Evolutionary conservation across 1,140 invertebrate genomes (phyloP).

Genomic region (Andricus grossulariae): DNA sequence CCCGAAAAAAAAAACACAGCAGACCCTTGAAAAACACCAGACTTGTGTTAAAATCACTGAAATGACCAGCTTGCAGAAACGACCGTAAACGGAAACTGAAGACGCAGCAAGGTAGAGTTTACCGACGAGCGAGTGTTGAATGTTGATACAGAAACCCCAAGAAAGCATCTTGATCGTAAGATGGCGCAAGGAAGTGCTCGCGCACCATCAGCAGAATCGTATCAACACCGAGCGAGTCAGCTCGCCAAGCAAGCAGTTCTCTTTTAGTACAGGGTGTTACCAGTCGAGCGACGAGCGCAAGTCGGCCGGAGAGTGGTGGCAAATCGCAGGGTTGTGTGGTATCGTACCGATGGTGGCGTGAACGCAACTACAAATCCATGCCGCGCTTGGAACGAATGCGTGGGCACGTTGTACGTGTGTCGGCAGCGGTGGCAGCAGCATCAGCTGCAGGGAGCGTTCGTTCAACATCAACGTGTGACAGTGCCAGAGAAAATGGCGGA

Average conservation of each 20-base stretch:
- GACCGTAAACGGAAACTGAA: too few relatives aligned
- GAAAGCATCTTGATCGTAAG: background rate
- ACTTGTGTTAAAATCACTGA: too few relatives aligned
- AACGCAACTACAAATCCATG: slow-evolving; percentile 34
- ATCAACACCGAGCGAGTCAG: background rate
- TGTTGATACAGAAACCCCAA: too few relatives aligned
- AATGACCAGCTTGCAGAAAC: too few relatives aligned
- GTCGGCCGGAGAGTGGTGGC: slow-evolving; percentile 24
- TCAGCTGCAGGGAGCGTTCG: slow-evolving; percentile 4
- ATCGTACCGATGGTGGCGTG: slow-evolving; percentile 19
- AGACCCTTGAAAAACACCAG: too few relatives aligned
- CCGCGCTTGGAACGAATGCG: background rate
- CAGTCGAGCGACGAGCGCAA: slow-evolving; percentile 17
- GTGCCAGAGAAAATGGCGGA: slow-evolving; percentile 74
- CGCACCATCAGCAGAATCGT: background rate
- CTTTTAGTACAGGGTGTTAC: background rate
- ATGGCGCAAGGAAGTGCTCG: slow-evolving; percentile 15
- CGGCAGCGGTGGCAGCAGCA: slow-evolving; percentile 18
- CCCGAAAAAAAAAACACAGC: too few relatives aligned
- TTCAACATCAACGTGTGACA: slow-evolving; percentile 39
- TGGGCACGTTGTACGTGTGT: slow-evolving; percentile 2
- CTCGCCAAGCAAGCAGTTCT: background rate
- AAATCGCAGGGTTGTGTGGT: background rate
- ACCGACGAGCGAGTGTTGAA: too few relatives aligned
- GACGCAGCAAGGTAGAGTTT: too few relatives aligned